A percentile compares a stretch with the other conserved stretches of the same genome.
Evolutionary conservation across 2,797 vertebrate genomes (phyloP).

Genomic region (Alcedo atthis): DNA sequence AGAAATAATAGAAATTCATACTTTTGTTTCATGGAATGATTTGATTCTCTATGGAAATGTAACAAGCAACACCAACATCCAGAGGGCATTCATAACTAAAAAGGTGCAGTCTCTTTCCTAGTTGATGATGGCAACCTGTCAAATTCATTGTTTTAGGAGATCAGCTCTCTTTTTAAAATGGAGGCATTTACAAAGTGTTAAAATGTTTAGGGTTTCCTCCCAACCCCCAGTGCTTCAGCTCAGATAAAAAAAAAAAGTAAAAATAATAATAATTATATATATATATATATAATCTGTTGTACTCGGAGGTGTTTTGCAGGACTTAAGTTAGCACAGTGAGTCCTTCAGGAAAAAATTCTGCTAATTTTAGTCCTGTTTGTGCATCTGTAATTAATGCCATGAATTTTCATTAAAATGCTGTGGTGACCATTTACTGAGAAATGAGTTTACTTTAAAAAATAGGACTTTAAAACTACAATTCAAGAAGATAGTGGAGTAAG

Average conservation of each 20-base stretch:
- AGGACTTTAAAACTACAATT: neutral
- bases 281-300: neutral
- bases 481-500: neutral
- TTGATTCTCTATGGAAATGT: neutral
- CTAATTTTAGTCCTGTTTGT: neutral
- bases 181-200: neutral
- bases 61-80: neutral
- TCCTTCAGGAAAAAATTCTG: neutral
- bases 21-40: neutral
- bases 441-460: neutral
- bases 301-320: neutral
- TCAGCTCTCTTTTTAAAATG: neutral
- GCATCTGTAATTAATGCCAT: neutral
- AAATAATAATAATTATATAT: too few relatives aligned
- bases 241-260: neutral
- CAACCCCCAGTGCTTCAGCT: neutral
- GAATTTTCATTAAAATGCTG: neutral
- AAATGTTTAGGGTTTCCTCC: neutral
- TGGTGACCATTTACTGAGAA: neutral
- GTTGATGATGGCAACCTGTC: neutral
- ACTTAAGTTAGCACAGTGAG: neutral
- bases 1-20: neutral
- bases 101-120: neutral
- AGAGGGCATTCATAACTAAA: neutral
- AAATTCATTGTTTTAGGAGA: neutral